Percentiles rank a stretch among this genome's conserved stretches.
Evolutionary conservation across 2,797 vertebrate genomes (phyloP).

Genomic region (Esox masquinongy): DNA sequence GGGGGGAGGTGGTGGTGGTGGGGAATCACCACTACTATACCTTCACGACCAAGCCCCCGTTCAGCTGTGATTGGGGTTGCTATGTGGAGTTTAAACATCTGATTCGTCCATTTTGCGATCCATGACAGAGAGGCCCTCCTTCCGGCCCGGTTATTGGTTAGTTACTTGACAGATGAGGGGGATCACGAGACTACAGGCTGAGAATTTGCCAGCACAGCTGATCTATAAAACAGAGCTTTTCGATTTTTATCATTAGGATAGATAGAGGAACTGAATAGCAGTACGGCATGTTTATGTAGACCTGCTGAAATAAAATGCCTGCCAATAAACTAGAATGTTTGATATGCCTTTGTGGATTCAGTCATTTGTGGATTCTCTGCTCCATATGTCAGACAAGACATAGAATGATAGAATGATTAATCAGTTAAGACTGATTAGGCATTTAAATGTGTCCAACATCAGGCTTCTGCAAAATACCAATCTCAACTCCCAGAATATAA

Average conservation of each 20-base stretch:
- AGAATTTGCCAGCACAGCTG: background rate
- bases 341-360: background rate
- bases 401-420: background rate
- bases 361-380: background rate
- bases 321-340: background rate
- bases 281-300: background rate
- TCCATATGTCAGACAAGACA: background rate
- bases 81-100: conserved; percentile 42
- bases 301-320: background rate
- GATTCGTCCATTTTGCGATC: conserved; percentile 51
- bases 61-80: conserved; percentile 69
- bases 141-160: background rate
- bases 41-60: conserved; percentile 63
- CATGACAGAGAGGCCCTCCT: conserved; percentile 42
- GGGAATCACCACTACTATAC: conserved; percentile 55
- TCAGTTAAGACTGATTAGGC: background rate
- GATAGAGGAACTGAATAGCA: background rate
- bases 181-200: background rate
- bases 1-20: background rate
- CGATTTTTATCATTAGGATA: background rate
- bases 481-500: background rate
- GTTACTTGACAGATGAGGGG: conserved; percentile 2
- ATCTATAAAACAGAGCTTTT: background rate
- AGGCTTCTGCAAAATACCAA: background rate
- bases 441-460: background rate